phyloP scores from a whole-genome alignment of 92 coral and sea anemone genomes.

The Bergia puertoricense region DNA sequence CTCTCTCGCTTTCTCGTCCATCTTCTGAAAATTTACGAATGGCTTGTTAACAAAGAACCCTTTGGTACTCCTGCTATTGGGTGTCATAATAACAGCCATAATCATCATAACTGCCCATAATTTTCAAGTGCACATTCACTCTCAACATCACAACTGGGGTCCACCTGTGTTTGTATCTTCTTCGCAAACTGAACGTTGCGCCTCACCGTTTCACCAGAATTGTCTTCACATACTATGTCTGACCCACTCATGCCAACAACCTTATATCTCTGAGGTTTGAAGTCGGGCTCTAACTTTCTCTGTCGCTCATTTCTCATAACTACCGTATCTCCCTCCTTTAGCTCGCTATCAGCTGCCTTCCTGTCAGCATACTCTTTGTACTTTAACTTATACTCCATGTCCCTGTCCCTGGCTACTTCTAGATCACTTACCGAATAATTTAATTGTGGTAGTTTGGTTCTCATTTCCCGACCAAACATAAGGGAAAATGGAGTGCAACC shows the following conservation, averaged over 20 bases:
- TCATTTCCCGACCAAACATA: slow-evolving; percentile 31
- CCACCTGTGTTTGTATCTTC: too few species aligned
- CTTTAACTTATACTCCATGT: slow-evolving; percentile 11
- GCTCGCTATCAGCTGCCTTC: neutral
- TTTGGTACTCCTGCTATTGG: slow-evolving; percentile 28
- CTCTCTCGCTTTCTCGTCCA: slow-evolving; percentile 25
- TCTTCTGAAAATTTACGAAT: slow-evolving; percentile 23
- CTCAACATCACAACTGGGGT: too few species aligned
- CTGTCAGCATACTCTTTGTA: slow-evolving; percentile 27
- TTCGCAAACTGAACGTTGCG: too few species aligned
- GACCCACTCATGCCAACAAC: neutral
- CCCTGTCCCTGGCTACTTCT: slow-evolving; percentile 26
- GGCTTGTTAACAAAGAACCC: slow-evolving; percentile 39
- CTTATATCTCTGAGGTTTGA: slow-evolving; percentile 12
- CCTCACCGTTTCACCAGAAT: too few species aligned
- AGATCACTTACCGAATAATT: neutral
- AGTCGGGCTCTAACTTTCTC: slow-evolving; percentile 24
- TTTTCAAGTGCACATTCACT: too few species aligned
- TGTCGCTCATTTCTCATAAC: neutral
- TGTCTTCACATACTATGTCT: neutral
- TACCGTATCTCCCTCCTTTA: neutral
- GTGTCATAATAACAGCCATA: slow-evolving; percentile 19
- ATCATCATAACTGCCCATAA: too few species aligned
- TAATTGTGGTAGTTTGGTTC: slow-evolving; percentile 17
- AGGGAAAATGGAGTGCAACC: slow-evolving; percentile 2